Base-by-base conservation (phyloP, 2,797 vertebrate species). In the Amphiprion clarkii region DNA sequence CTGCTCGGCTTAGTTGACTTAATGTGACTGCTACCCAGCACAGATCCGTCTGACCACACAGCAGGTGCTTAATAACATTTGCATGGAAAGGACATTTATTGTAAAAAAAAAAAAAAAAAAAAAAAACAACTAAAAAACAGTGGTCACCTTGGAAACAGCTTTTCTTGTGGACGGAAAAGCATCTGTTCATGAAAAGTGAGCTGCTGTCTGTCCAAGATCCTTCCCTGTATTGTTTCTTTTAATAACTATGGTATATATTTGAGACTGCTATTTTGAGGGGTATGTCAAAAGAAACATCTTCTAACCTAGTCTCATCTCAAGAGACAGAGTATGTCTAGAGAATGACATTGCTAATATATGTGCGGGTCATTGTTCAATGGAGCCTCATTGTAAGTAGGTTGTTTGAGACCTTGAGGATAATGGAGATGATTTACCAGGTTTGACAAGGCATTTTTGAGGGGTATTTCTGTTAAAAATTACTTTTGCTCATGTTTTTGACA, bases 341-440 rank as follows among this genome's bases (percentile, higher is more conserved):
- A 73, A 74, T 72, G 80, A 79, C 78, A 82, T 82, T 85, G 42
- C 13, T 56, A 29, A 55, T 61, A 64, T 60, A 62, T 27, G 51
- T 63, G n/a, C 67, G 74, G 64, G 55, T 76, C 78, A 65, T 42
- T 54, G 73, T 62, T 76, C 65, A 6, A 1, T 72, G 16, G 40
- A 48, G 51, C 65, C n/a, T 77, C 40, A 55, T 69, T 67, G 19
- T 48, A 68, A 76, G 64, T 48, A 76, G 70, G 78, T 39, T 63
- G 63, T 62, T 70, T 71, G 33, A 42, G 25, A 44, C 86, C 81
- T 76, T 68, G 44, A 75, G 79, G 65, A 60, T 71, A 53, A 79
- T 36, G 48, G 42, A 53, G 66, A 82, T 86, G 81, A 85, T 79
- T 74, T 68, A 84, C 48, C 55, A 74, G 67, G 56, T 78, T 84